Evolutionary conservation across 2,888 invertebrate species (phyloP).

Genomic region (Dyspetes luteomarginatus): DNA sequence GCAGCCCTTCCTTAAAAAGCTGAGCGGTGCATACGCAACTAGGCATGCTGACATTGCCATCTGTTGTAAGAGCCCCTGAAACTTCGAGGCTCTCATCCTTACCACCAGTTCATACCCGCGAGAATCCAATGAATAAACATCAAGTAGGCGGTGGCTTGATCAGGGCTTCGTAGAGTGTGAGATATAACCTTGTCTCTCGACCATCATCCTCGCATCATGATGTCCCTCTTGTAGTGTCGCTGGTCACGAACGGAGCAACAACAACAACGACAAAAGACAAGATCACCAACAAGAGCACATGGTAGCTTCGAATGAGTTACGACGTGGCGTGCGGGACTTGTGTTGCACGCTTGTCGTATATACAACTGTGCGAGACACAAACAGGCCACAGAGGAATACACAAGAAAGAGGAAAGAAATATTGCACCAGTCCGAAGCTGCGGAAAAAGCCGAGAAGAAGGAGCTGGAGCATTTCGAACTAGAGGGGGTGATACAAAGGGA

Average conservation of each 20-base stretch:
- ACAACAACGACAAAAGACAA: slow-evolving; percentile 9
- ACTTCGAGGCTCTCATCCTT: neutral
- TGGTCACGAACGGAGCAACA: slow-evolving; percentile 4
- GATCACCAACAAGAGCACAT: slow-evolving; percentile 14
- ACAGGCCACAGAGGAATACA: slow-evolving; percentile 41
- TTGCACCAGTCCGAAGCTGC: slow-evolving; percentile 29
- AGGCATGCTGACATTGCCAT: neutral
- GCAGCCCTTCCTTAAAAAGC: neutral
- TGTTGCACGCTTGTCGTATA: slow-evolving; percentile 38
- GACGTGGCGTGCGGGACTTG: slow-evolving; percentile 53
- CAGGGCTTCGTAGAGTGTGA: slow-evolving; percentile 23
- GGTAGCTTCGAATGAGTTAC: slow-evolving; percentile 59
- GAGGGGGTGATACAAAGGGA: slow-evolving; percentile 1
- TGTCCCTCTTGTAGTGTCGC: slow-evolving; percentile 5
- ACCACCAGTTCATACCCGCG: neutral
- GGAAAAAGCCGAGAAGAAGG: slow-evolving; percentile 40
- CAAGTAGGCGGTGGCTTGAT: slow-evolving; percentile 41
- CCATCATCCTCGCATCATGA: slow-evolving; percentile 13
- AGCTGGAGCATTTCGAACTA: slow-evolving; percentile 5
- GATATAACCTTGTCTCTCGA: slow-evolving; percentile 48
- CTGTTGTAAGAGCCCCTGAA: neutral
- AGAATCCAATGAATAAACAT: slow-evolving; percentile 56
- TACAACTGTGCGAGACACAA: slow-evolving; percentile 22
- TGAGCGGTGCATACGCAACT: too few relatives aligned
- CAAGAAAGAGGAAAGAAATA: slow-evolving; percentile 55